These are phyloP conservation scores for Plemyria rubiginata DNA, from an alignment of 2,888 invertebrate species.

Conservation along the genomic window DNA sequence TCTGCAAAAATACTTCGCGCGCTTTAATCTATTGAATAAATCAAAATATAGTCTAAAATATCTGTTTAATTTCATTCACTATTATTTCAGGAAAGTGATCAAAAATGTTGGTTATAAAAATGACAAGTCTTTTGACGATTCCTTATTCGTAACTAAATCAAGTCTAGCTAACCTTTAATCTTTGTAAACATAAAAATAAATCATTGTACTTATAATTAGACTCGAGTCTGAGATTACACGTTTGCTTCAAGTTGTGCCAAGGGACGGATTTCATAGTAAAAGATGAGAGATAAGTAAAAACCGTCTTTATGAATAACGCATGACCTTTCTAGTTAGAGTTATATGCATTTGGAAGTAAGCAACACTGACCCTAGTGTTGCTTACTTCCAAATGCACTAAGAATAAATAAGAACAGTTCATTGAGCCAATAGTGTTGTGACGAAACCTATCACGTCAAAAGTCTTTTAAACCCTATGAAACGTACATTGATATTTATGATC, in stretches of 20 bases:
- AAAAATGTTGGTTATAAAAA: conserved; percentile 12
- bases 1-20: conserved; percentile 1
- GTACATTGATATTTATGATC: not conserved
- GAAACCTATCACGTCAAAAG: not conserved
- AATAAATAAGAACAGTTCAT: not conserved
- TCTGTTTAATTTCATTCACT: conserved; percentile 8
- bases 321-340: not conserved
- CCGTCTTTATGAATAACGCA: not conserved
- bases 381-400: not conserved
- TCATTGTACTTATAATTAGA: conserved; percentile 50
- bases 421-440: conserved; percentile 1
- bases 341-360: too few species aligned
- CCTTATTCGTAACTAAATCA: conserved; percentile 28
- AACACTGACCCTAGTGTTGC: too few species aligned
- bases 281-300: conserved; percentile 41
- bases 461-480: not conserved
- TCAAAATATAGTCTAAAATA: conserved; percentile 1
- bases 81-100: not conserved
- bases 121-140: conserved; percentile 23
- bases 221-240: conserved; percentile 65
- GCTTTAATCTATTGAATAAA: not conserved
- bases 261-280: conserved; percentile 69
- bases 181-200: conserved; percentile 34
- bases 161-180: conserved; percentile 26
- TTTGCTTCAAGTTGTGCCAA: conserved; percentile 67